Evolutionary conservation across 2,888 invertebrate species (phyloP), one percentile per base, ranked within the genome.

Genomic region (Apantesis nais): DNA sequence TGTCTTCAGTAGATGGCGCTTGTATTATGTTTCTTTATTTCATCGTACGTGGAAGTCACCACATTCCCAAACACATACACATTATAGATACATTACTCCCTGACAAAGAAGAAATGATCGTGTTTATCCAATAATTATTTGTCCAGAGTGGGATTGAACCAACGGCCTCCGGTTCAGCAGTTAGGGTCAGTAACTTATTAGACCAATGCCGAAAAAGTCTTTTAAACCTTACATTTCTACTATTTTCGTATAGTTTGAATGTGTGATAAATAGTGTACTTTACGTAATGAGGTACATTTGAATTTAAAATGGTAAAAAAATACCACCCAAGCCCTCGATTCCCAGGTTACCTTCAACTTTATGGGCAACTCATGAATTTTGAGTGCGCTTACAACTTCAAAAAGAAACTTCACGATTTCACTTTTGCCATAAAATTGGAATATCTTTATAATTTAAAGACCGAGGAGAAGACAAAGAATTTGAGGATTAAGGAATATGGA

Each of bases 371-470:
- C 61, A 67, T 67, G 67, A 67, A 67, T 62, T 67, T 48, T 31
- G 48, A 65, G n/a, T 65, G 22, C n/a, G 31, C 29, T n/a, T 14
- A 34, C 37, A 55, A 66, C 25, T 66, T 66, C 55, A 55, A 37
- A 48, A 55, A 55, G 66, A 55, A 66, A 52, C 48, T 66, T 65
- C 34, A 65, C 34, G 71, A 58, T 65, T 67, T 73, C 72, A 80
- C 73, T 80, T 78, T 64, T 9, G 63, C 41, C 39, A 55, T 80
- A 78, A 80, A 78, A 66, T 73, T 72, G 61, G 70, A 76, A 78
- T 78, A 76, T 67, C 68, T 64, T 48, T 44, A 65, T 65, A 52
- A 65, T 65, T 65, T 48, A 65, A 65, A 22, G 64, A 52, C 48
- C 9, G 22, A 14, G 66, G 44, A 29, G 29, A 29, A 25, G 31